phyloP scores from a whole-genome alignment of 2,113 vertebrate genomes.

The Platichthys flesus region DNA sequence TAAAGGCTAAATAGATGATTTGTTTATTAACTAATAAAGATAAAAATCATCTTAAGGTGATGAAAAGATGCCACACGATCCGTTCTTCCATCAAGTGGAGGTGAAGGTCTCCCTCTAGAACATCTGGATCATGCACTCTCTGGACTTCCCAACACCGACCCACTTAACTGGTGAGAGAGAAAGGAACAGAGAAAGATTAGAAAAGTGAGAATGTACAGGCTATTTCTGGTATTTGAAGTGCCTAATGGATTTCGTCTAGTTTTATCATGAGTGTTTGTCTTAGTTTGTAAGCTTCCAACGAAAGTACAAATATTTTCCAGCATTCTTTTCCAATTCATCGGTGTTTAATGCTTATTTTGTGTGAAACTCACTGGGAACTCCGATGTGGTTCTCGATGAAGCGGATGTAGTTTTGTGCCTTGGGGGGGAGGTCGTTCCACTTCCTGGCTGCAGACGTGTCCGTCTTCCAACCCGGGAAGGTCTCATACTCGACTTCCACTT shows the following conservation, averaged over 20 bases:
- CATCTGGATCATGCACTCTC: slow-evolving; percentile 98
- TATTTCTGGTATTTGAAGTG: neutral
- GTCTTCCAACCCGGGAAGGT: slow-evolving; percentile 97
- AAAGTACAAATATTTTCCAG: neutral
- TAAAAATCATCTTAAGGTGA: slow-evolving; percentile 12
- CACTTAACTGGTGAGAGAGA: slow-evolving; percentile 89
- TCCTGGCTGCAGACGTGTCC: slow-evolving; percentile 91
- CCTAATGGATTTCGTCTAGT: slow-evolving; percentile 2
- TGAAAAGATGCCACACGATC: slow-evolving; percentile 36
- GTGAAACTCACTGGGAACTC: slow-evolving; percentile 88
- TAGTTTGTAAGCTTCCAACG: neutral
- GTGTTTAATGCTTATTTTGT: slow-evolving; percentile 5
- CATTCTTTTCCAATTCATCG: neutral
- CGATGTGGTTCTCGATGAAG: slow-evolving; percentile 95
- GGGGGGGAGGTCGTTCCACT: slow-evolving; percentile 93
- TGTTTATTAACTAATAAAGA: slow-evolving; percentile 51
- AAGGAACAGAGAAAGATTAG: slow-evolving; percentile 31
- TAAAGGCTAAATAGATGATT: slow-evolving; percentile 21
- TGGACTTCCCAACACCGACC: slow-evolving; percentile 97
- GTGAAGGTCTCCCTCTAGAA: slow-evolving; percentile 81
- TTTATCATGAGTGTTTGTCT: neutral
- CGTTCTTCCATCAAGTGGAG: slow-evolving; percentile 23
- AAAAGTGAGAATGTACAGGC: neutral
- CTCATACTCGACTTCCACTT: slow-evolving; percentile 97
- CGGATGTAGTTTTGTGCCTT: slow-evolving; percentile 97